Percentiles rank a stretch among this genome's conserved stretches.
phyloP scores from a whole-genome alignment of 2,888 invertebrate species.

The Orchesella flavescens region DNA sequence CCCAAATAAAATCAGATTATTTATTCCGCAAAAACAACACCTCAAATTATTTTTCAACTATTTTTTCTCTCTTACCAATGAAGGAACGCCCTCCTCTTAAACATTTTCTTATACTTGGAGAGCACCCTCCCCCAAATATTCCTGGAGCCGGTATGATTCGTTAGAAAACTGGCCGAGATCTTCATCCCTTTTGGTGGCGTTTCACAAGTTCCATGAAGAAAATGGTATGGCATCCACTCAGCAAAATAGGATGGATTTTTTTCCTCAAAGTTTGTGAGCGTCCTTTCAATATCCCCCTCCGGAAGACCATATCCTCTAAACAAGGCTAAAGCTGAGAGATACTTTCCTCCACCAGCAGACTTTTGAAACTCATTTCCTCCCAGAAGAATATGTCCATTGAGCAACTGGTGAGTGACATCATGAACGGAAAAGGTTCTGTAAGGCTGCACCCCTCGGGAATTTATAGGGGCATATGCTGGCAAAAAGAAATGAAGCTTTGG shows the following conservation, averaged over 20 bases:
- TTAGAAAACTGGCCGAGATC: conserved; percentile 50
- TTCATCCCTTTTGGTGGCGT: conserved; percentile 59
- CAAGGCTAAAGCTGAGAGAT: conserved; percentile 28
- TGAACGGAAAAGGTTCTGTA: conserved; percentile 47
- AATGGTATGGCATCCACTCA: conserved; percentile 47
- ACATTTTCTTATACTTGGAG: conserved; percentile 21
- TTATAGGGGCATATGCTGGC: conserved; percentile 59
- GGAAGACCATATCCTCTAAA: conserved; percentile 34
- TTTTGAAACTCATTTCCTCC: conserved; percentile 3
- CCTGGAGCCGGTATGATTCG: conserved; percentile 50
- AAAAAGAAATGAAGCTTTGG: conserved; percentile 65
- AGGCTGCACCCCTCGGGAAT: conserved; percentile 60
- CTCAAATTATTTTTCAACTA: no score
- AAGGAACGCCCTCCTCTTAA: conserved; percentile 54
- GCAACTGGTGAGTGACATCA: conserved; percentile 42
- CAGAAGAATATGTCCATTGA: conserved; percentile 25
- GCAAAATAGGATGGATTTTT: conserved; percentile 43
- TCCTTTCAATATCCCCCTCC: conserved; percentile 16
- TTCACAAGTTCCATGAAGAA: conserved; percentile 47
- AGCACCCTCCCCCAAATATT: conserved; percentile 41
- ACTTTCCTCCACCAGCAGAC: conserved; percentile 49
- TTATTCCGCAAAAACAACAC: no score
- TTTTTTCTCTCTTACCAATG: no score
- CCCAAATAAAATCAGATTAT: no score
- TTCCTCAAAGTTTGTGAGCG: background rate